Base-by-base conservation (phyloP, 2,797 vertebrate genomes). In the Harpagifer antarcticus region DNA sequence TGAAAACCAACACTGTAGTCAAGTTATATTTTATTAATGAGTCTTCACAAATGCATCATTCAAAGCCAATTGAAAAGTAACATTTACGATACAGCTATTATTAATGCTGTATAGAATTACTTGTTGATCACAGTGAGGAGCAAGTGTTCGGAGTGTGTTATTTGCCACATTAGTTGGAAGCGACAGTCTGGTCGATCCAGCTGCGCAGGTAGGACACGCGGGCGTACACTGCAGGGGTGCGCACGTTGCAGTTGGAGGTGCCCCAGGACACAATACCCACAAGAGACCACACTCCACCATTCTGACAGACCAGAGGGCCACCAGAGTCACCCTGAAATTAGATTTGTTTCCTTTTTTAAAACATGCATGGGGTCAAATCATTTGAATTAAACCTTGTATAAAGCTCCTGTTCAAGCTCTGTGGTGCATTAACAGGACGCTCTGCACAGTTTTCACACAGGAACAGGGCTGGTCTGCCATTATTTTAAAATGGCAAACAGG, bases 231-330 rank as follows among this genome's bases (percentile, higher is more conserved):
- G 93, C 96, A 0, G 96, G 96, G 0, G 82, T 0, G 0, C 0
- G 9, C 67, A 94, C 68, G 0, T 96, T 94, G 86, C 96, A 98
- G 89, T 96, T 92, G 27, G 5, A 44, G 23, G 73, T 95, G 10
- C 96, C 96, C 95, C 96, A 97, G 67, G 97, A 98, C 68, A 98
- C 96, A 0, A 96, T 92, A 47, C 97, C 96, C 2, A 89, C 85
- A 58, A 96, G 90, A 43, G 76, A 91, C 96, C 96, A 96, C 49
- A 56, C 59, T 0, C 90, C 92, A 31, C 88, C 68, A 0, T 49
- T 93, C 87, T 93, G 65, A 85, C 95, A 97, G 14, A 97, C 94
- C 81, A 97, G 94, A 71, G 96, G 96, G 56, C 96, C 96, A 6
- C 96, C 96, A 0, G 96, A 97, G 87, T 98, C 96, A 78, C 96